phyloP scores from a whole-genome alignment of 1,140 invertebrate genomes.

The Arion vulgaris region DNA sequence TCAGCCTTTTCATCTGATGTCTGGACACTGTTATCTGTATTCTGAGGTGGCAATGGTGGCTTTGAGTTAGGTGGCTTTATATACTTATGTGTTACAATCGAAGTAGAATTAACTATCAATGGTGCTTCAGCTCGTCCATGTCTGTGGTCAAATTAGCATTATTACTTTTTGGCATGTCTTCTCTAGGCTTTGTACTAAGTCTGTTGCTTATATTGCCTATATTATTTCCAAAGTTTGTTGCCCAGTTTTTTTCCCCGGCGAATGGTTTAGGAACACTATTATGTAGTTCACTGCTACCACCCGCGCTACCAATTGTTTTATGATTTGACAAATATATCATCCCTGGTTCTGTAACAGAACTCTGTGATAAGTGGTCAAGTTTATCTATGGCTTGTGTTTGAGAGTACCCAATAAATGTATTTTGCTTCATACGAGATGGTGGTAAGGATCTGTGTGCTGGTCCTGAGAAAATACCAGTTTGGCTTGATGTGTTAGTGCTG shows the following conservation, averaged over 20 bases:
- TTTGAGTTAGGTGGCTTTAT: not conserved
- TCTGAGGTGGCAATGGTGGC: not conserved
- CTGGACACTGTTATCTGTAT: not conserved
- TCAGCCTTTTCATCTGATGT: not conserved
- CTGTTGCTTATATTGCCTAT: not conserved
- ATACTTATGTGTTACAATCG: too few species aligned
- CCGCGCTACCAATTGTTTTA: not conserved
- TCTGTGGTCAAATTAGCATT: not conserved
- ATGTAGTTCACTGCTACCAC: not conserved
- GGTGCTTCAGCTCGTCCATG: not conserved
- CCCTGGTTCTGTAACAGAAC: not conserved
- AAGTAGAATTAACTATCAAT: too few species aligned
- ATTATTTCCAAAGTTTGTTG: constrained; percentile 39
- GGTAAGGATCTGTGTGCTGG: constrained; percentile 2
- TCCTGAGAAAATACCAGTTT: constrained; percentile 4
- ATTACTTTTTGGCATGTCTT: not conserved
- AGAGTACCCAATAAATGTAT: too few species aligned
- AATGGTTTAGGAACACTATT: not conserved
- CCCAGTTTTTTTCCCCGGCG: constrained; percentile 9
- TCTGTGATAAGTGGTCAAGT: too few species aligned
- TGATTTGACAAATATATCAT: not conserved
- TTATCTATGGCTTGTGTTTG: not conserved
- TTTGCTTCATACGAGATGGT: not conserved
- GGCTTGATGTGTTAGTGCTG: not conserved
- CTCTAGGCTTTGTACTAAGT: not conserved